These are phyloP conservation scores for Ara ararauna DNA, from an alignment of 2,797 vertebrate genomes.

Conservation along the genomic window DNA sequence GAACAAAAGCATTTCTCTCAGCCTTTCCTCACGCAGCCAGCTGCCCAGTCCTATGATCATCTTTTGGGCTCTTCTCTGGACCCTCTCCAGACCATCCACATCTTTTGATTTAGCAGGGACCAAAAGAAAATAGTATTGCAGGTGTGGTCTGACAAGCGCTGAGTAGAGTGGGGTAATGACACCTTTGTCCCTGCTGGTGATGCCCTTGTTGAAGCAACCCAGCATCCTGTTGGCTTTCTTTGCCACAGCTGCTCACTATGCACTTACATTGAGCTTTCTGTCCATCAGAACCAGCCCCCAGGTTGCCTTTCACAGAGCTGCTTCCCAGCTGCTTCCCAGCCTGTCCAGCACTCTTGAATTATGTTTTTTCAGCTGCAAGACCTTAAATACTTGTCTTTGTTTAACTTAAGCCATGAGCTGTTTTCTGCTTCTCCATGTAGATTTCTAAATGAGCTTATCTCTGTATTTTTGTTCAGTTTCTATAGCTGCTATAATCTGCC, in stretches of 20 bases:
- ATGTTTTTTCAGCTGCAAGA: not conserved
- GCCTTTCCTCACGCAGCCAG: not conserved
- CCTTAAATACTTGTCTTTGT: not conserved
- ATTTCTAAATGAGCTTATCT: not conserved
- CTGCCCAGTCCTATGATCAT: not conserved
- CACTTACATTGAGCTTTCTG: not conserved
- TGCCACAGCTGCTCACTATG: not conserved
- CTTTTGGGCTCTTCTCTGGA: not conserved
- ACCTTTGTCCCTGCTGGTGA: not conserved
- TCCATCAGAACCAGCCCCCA: not conserved
- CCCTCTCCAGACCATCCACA: not conserved
- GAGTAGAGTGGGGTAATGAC: not conserved
- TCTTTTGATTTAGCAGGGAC: not conserved
- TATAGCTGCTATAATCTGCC: not conserved
- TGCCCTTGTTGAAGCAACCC: not conserved
- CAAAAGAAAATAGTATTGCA: not conserved
- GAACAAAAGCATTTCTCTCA: not conserved
- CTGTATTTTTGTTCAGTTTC: not conserved
- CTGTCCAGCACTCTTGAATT: not conserved
- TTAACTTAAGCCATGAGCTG: not conserved
- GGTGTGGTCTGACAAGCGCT: not conserved
- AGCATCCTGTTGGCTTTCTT: not conserved
- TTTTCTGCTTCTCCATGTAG: not conserved
- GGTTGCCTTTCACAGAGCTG: not conserved
- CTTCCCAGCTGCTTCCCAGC: not conserved